These are phyloP conservation scores for Apeltes quadracus DNA, from an alignment of 2,113 vertebrate species.

Conservation along the genomic window DNA sequence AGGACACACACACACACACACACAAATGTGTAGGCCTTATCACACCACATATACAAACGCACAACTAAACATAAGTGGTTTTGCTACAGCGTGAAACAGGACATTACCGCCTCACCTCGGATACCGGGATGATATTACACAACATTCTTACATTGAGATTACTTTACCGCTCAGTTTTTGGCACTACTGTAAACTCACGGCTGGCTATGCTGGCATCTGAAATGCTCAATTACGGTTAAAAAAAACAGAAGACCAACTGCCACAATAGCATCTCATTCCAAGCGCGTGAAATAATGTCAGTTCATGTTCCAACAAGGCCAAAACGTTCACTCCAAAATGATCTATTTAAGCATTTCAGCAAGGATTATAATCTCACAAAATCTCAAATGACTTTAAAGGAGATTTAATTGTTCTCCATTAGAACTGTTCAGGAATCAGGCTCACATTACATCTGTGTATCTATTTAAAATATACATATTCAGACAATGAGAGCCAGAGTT, in stretches of 20 bases:
- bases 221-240: too few species aligned
- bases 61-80: neutral
- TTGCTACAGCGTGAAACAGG: neutral
- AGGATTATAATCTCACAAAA: constrained; percentile 32
- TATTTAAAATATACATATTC: constrained; percentile 12
- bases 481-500: constrained; percentile 18
- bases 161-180: too few species aligned
- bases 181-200: too few species aligned
- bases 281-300: constrained; percentile 21
- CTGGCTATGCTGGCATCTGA: too few species aligned
- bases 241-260: constrained; percentile 1
- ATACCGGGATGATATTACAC: neutral
- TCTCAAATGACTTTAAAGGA: neutral
- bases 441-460: neutral
- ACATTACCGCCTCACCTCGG: neutral
- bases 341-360: constrained; percentile 24
- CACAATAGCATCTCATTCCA: constrained; percentile 21
- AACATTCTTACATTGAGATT: neutral
- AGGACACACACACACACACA: too few species aligned
- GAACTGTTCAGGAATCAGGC: neutral
- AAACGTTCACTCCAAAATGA: constrained; percentile 30
- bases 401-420: neutral
- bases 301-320: constrained; percentile 33
- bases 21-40: neutral
- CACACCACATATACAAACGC: neutral